Base-by-base conservation (phyloP, 2,888 invertebrate species). In the Luperina nickerlii region DNA sequence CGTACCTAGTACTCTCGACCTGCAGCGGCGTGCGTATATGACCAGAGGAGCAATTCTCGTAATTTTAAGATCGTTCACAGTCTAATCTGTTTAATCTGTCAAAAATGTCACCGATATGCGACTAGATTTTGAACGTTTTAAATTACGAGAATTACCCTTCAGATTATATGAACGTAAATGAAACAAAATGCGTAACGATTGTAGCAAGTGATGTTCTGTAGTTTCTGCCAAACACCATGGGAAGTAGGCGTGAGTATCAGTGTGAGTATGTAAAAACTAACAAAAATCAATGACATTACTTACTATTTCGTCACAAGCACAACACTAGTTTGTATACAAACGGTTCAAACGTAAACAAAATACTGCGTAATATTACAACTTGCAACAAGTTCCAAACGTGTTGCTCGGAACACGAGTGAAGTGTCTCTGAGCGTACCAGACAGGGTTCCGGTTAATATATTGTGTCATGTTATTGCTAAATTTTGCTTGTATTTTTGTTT, bases 281-380 rank as follows among this genome's bases (percentile, higher is more conserved):
- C 11, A 38, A 81, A 48, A n/a, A 7, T 15, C 3, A 9, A 62
- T n/a, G 62, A 48, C 8, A 48, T 66, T 18, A 84, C 84, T 84
- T 78, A 84, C 84, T 70, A 54, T 71, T 78, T 71, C 24, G 51
- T 84, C 60, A 27, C 70, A 38, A 71, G 11, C 63, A 60, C 87
- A 45, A 74, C 70, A 78, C 73, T 62, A 48, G 20, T 54, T 57
- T 51, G 24, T 63, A 38, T 24, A 67, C 48, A 70, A 63, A 57
- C n/a, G 13, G 48, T 38, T 60, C 20, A 79, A 67, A 27, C 9
- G n/a, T 45, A 1, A 51, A 67, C 60, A 32, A 84, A 83, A 68
- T 48, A 83, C 24, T 67, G 27, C 38, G 78, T 42, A 57, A 20
- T 24, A 0, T 15, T 38, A n/a, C n/a, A n/a, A n/a, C n/a, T 20